Evolutionary conservation across 1,140 invertebrate species (phyloP), one percentile per base, ranked within the genome.

Genomic region (Tribolium castaneum): DNA sequence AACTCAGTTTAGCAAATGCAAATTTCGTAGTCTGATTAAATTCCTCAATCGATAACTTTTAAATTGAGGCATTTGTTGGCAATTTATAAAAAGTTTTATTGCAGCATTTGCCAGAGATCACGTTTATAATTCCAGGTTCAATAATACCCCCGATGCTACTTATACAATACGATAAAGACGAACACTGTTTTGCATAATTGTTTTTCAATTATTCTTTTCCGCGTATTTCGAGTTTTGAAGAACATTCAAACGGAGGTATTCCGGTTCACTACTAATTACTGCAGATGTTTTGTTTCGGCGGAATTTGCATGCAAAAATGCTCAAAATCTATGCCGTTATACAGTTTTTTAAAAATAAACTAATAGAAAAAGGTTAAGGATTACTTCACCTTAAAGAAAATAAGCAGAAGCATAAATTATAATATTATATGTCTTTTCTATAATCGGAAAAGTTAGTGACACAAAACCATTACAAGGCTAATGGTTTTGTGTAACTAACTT

Each of bases 51-150:
- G 34, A 62, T 45, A 45, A 9, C 39, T 45, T 45, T n/a, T 9
- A 45, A 45, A 45, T 45, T 45, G 39, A 45, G 39, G 39, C 39
- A 45, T 45, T 45, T 45, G 39, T 45, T 9, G 39, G 2, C 39
- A 45, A 45, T 45, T 45, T 45, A 9, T n/a, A 56, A 30, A 22
- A 56, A 56, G 52, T 56, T 56, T 56, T 56, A 56, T 56, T 30
- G 52, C 10, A 13, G 16, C 52, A 56, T 56, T 9, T 56, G 5
- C 50, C 50, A 54, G 19, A 54, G 25, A 56, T 56, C 25, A 56
- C 25, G 39, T 45, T 45, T 45, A 45, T 45, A 45, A 45, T 45
- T 45, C n/a, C 39, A 45, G 39, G 39, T 45, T 45, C 34, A 39
- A 39, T 39, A 39, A 39, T 39, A 39, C 34, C 34, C 34, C 34